Percentiles rank a stretch among this genome's conserved stretches.
Conservation (phyloP, 2,888 invertebrate species). For the Drosophila kokeensis region DNA sequence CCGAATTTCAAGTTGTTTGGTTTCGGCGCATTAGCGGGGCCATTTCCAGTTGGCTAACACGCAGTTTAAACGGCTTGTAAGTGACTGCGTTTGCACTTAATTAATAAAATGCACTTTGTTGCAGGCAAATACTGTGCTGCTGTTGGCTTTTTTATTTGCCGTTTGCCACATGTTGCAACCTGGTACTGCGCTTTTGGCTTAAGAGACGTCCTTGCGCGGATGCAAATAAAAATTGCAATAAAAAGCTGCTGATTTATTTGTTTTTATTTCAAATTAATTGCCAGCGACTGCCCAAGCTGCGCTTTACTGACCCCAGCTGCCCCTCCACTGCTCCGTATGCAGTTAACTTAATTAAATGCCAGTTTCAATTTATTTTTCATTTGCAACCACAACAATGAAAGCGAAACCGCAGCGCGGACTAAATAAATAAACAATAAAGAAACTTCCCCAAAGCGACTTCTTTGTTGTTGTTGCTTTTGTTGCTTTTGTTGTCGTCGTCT, state of each 20-base stretch:
- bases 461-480: conserved; percentile 30
- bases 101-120: conserved; percentile 78
- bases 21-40: conserved; percentile 66
- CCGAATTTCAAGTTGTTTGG: conserved; percentile 37
- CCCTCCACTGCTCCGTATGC: not conserved
- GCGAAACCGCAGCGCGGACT: conserved; percentile 64
- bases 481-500: conserved; percentile 40
- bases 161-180: conserved; percentile 40
- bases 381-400: conserved; percentile 70
- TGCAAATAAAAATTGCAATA: conserved; percentile 26
- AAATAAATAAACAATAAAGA: conserved; percentile 60
- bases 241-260: conserved; percentile 59
- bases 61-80: conserved; percentile 77
- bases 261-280: conserved; percentile 60
- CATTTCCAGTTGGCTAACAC: conserved; percentile 78
- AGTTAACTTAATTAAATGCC: conserved; percentile 79
- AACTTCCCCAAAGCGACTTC: conserved; percentile 27
- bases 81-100: conserved; percentile 80
- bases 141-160: conserved; percentile 1
- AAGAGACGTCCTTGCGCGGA: conserved; percentile 65
- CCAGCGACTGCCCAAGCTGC: conserved; percentile 23
- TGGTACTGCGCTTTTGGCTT: conserved; percentile 17
- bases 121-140: conserved; percentile 44
- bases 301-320: not conserved
- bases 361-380: conserved; percentile 78